Conservation (phyloP, 2,113 vertebrate genomes). For the Planiliza haematocheilus region DNA sequence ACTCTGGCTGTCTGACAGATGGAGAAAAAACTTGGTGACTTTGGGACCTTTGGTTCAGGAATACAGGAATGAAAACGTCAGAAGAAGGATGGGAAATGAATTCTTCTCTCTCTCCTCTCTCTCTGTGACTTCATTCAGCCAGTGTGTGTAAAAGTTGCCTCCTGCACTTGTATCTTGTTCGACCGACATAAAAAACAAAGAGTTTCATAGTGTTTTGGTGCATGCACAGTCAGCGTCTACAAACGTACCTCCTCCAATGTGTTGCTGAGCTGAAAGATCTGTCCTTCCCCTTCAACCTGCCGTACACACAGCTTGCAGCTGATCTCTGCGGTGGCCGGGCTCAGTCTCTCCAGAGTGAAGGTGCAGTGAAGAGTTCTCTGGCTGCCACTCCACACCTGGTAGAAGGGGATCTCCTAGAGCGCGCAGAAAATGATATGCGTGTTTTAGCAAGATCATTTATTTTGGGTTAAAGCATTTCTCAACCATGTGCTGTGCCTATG, state of each 20-base stretch:
- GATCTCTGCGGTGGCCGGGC: conserved; percentile 87
- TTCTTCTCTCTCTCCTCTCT: background rate
- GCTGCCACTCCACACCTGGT: conserved; percentile 93
- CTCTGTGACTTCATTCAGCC: background rate
- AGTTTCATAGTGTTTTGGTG: background rate
- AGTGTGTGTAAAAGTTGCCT: background rate
- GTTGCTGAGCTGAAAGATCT: conserved; percentile 95
- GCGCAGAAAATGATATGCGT: background rate
- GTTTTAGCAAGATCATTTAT: background rate
- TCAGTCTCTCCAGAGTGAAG: conserved; percentile 93
- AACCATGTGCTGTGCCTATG: background rate
- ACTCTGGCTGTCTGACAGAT: conserved; percentile 40
- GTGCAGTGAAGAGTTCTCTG: conserved; percentile 94
- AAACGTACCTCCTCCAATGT: conserved; percentile 80
- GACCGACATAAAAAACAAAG: background rate
- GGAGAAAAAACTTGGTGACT: conserved; percentile 58
- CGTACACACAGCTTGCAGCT: conserved; percentile 94
- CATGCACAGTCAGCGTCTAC: background rate
- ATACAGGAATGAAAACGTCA: conserved; percentile 21
- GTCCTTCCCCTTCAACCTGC: conserved; percentile 95
- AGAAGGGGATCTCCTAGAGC: conserved; percentile 93
- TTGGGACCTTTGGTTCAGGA: conserved; percentile 38
- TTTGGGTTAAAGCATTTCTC: background rate
- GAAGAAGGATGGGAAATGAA: conserved; percentile 3
- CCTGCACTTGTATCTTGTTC: background rate